Evolutionary conservation across 2,797 vertebrate genomes (phyloP).

Genomic region (Nannoperca obscura): DNA sequence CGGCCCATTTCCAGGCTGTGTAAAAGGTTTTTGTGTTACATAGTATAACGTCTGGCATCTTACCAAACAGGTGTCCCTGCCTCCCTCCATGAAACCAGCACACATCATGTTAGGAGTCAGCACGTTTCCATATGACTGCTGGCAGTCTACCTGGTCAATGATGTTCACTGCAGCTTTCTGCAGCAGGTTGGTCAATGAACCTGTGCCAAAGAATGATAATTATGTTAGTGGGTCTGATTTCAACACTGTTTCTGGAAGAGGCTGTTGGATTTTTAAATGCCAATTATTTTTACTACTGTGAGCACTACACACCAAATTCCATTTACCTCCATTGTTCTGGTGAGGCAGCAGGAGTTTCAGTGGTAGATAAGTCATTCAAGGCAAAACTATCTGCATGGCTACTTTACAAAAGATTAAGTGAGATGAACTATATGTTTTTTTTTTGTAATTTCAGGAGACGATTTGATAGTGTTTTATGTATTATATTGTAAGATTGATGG

Average conservation of each 20-base stretch:
- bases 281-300: neutral
- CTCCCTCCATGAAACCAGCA: constrained; percentile 90
- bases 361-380: neutral
- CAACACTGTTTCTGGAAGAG: neutral
- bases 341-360: neutral
- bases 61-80: constrained; percentile 94
- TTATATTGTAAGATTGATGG: neutral
- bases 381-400: neutral
- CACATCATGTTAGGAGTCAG: constrained; percentile 93
- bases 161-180: constrained; percentile 92
- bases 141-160: constrained; percentile 90
- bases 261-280: neutral
- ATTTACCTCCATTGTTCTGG: neutral
- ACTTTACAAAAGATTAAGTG: neutral
- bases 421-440: neutral
- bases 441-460: neutral
- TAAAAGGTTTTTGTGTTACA: constrained; percentile 20
- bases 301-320: neutral
- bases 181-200: constrained; percentile 85
- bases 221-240: neutral
- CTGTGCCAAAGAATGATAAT: constrained; percentile 52
- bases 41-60: constrained; percentile 62
- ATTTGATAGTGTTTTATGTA: neutral
- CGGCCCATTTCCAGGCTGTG: constrained; percentile 7
- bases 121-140: constrained; percentile 88